Percentiles rank a stretch among this genome's conserved stretches.
Evolutionary conservation across 1,140 invertebrate genomes (phyloP).

Genomic region (Vanessa atalanta): DNA sequence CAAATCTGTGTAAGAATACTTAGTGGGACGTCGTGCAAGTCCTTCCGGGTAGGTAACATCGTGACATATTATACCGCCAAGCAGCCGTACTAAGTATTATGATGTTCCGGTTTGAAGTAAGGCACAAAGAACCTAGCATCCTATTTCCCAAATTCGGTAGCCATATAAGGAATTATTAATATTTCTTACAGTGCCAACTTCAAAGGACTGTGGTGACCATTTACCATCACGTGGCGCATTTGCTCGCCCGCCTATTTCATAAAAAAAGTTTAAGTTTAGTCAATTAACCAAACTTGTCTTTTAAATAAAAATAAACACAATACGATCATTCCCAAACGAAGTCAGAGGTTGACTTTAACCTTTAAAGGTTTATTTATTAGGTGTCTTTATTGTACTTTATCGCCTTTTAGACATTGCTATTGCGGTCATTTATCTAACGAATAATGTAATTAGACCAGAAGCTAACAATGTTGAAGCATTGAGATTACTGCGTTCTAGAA

Average conservation of each 20-base stretch:
- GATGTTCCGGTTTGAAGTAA: too few relatives aligned
- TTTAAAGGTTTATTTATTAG: constrained; percentile 13
- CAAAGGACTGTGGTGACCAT: too few relatives aligned
- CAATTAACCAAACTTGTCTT: not conserved
- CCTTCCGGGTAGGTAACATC: too few relatives aligned
- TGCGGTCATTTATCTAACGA: constrained; percentile 19
- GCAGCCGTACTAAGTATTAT: too few relatives aligned
- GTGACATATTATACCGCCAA: too few relatives aligned
- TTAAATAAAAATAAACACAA: not conserved
- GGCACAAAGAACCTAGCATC: too few relatives aligned
- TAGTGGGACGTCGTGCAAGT: too few relatives aligned
- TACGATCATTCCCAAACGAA: not conserved
- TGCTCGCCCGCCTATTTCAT: too few relatives aligned
- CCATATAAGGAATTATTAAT: too few relatives aligned
- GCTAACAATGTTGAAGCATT: not conserved
- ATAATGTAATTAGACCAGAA: constrained; percentile 17
- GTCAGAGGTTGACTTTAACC: not conserved
- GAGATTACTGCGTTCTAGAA: not conserved
- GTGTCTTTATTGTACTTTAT: constrained; percentile 12
- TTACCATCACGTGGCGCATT: too few relatives aligned
- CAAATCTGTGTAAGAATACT: not conserved
- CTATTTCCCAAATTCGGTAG: too few relatives aligned
- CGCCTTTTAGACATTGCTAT: constrained; percentile 2
- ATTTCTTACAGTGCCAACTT: too few relatives aligned
- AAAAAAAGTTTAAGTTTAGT: not conserved